These are phyloP conservation scores for Eira barbara DNA, from an alignment of 2,113 vertebrate species.

Conservation along the genomic window DNA sequence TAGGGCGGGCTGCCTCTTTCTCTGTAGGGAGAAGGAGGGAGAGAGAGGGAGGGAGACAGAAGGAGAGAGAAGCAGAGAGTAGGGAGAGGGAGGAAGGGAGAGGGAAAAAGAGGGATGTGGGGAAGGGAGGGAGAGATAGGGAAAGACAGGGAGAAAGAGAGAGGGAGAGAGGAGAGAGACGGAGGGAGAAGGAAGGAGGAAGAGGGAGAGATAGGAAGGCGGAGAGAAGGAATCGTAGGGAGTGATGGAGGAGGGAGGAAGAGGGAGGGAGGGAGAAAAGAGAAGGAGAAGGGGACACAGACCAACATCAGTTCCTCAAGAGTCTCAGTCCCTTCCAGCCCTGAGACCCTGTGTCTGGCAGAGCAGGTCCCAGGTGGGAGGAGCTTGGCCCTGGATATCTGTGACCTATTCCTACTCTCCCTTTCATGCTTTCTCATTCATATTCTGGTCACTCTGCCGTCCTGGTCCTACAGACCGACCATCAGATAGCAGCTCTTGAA, in stretches of 20 bases:
- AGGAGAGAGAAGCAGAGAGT: not conserved
- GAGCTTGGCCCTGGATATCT: not conserved
- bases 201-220: not conserved
- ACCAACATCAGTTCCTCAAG: not conserved
- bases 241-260: no score
- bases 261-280: not conserved
- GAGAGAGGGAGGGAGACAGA: not conserved
- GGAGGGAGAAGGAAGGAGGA: not conserved
- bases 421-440: not conserved
- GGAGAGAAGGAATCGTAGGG: not conserved
- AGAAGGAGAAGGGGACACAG: not conserved
- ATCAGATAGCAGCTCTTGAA: not conserved
- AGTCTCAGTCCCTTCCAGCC: not conserved
- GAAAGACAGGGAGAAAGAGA: not conserved
- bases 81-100: not conserved
- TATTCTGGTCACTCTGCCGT: not conserved
- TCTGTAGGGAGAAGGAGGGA: not conserved
- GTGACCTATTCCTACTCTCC: not conserved
- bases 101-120: no score
- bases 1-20: not conserved
- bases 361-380: not conserved
- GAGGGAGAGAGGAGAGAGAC: not conserved
- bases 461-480: not conserved
- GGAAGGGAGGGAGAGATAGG: no score
- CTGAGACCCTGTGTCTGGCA: not conserved